Conservation (phyloP, 2,113 vertebrate species). For the Ancistrus triradiatus region DNA sequence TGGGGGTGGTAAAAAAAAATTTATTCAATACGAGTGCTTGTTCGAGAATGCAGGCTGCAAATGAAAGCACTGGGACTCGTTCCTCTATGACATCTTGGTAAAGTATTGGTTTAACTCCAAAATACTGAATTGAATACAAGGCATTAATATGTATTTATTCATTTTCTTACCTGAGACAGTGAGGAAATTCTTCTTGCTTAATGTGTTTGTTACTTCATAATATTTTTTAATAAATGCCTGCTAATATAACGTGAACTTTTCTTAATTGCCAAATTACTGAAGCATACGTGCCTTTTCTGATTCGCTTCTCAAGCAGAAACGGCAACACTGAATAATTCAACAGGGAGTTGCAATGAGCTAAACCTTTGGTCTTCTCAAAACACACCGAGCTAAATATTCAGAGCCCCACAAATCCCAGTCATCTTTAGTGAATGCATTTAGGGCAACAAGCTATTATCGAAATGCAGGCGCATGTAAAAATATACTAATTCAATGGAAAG, state of each 20-base stretch:
- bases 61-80: too few relatives aligned
- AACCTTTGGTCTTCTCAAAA: neutral
- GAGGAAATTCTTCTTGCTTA: constrained; percentile 18
- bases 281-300: constrained; percentile 42
- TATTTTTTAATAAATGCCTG: constrained; percentile 30
- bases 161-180: constrained; percentile 7
- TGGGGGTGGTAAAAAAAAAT: too few relatives aligned
- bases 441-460: neutral
- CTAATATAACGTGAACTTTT: constrained; percentile 36
- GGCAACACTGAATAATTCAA: constrained; percentile 33
- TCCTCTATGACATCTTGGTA: neutral
- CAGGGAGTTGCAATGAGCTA: constrained; percentile 25
- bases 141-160: constrained; percentile 35
- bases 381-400: neutral
- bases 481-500: too few relatives aligned
- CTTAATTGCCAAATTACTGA: constrained; percentile 40
- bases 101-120: too few relatives aligned
- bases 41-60: too few relatives aligned
- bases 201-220: constrained; percentile 23
- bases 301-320: constrained; percentile 31
- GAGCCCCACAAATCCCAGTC: neutral
- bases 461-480: neutral
- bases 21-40: too few relatives aligned
- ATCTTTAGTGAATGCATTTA: neutral
- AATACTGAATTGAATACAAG: neutral